Evolutionary conservation across 2,113 vertebrate species (phyloP), one percentile per base, ranked within the genome.

Genomic region (Podilymbus podiceps): DNA sequence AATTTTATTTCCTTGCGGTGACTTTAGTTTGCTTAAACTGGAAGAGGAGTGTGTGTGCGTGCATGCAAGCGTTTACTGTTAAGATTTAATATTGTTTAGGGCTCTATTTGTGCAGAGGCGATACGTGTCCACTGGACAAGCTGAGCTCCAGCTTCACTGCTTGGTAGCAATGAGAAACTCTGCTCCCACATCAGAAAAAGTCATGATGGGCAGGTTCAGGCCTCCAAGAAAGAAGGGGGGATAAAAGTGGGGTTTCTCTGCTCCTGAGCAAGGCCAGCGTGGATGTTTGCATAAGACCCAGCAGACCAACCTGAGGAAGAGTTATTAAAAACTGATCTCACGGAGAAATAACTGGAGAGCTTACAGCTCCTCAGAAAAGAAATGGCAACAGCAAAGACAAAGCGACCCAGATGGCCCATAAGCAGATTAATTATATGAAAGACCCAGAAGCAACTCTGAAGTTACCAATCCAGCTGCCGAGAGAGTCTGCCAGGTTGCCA

Each of bases 331-430:
- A 92, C 72, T 69, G 78, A 52, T 93, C 84, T 97, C 71, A 83
- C 35, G 5, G 59, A 96, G 91, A 92, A 96, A 93, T 74, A 89
- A 62, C 55, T 30, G 28, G 53, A 89, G 72, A 80, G 59, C 71
- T 86, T 67, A 83, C 69, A 88, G 87, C 82, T 92, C 91, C 88
- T 97, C 89, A 94, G 95, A 92, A 93, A 83, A 90, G 82, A 93
- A 96, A 94, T 47, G 44, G 89, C 31, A 50, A 46, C 76, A 62
- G 92, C 83, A 92, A 97, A 94, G 96, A 94, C 8, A 44, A 96
- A 96, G 91, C 20, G 67, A 97, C 93, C 95, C 98, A 97, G 95
- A 93, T 97, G 98, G 97, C 83, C 97, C 88, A 96, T 96, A 96
- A 97, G 93, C 97, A 96, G 82, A 76, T 88, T 97, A 96, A 97